A percentile compares a stretch with the other conserved stretches of the same genome.
phyloP scores from a whole-genome alignment of 2,113 vertebrate genomes.

The Suricata suricatta region DNA sequence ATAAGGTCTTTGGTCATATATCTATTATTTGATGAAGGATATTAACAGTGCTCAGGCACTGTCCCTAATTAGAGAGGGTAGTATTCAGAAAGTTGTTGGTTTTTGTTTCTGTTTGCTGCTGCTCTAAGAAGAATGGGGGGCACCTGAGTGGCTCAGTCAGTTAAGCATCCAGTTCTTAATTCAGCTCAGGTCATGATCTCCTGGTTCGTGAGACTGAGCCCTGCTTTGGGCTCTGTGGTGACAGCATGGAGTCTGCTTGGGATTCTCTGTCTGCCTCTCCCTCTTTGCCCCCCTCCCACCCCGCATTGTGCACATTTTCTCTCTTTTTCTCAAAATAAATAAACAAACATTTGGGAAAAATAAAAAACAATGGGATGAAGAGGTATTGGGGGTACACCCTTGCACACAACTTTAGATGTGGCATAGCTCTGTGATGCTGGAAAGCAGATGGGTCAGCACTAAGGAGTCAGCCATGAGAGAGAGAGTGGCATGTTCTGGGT shows the following conservation, averaged over 20 bases:
- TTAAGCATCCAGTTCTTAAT: too few relatives aligned
- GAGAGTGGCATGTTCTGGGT: neutral
- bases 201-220: too few relatives aligned
- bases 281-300: too few relatives aligned
- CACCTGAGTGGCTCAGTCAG: too few relatives aligned
- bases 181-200: too few relatives aligned
- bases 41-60: neutral
- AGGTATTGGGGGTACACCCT: neutral
- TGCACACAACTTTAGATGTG: neutral
- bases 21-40: neutral
- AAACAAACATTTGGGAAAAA: too few relatives aligned
- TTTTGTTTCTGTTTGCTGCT: neutral
- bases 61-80: neutral
- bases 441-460: neutral
- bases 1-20: neutral
- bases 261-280: too few relatives aligned
- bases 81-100: neutral
- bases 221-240: too few relatives aligned
- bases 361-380: neutral
- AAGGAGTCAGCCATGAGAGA: neutral
- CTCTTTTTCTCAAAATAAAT: too few relatives aligned
- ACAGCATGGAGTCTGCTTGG: too few relatives aligned
- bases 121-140: neutral
- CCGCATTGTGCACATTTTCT: too few relatives aligned
- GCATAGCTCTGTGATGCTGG: neutral